These are phyloP conservation scores for Microcebus jonahi DNA, from an alignment of 2,113 vertebrate species.

Conservation along the genomic window DNA sequence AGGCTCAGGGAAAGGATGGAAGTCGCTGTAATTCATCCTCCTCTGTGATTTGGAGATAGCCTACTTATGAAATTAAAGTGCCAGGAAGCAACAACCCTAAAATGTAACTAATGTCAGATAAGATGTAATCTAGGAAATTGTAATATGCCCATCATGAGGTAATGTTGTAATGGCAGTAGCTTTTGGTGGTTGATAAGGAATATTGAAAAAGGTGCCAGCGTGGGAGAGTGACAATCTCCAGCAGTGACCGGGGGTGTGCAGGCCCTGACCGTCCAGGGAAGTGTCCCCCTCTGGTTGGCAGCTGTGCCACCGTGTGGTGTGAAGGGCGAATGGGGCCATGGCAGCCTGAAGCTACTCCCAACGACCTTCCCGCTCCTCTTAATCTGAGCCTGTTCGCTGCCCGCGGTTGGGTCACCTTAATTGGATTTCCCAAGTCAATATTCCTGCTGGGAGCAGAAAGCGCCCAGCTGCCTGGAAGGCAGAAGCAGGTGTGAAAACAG, in stretches of 20 bases:
- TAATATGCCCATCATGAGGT: conserved; percentile 68
- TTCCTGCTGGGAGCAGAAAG: not conserved
- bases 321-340: fast-evolving
- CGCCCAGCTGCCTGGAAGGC: not conserved
- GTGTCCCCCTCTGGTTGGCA: not conserved
- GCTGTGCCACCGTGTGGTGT: not conserved
- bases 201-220: conserved; percentile 44
- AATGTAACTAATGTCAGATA: conserved; percentile 77
- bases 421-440: not conserved
- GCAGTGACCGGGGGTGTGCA: not conserved
- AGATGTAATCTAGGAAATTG: conserved; percentile 77
- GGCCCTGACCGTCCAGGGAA: not conserved
- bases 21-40: conserved; percentile 37
- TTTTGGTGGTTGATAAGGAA: conserved; percentile 68
- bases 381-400: not conserved
- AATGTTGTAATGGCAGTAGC: conserved; percentile 69
- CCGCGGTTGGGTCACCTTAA: not conserved
- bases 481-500: not conserved
- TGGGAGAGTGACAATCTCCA: not conserved
- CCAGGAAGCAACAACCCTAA: conserved; percentile 76
- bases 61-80: conserved; percentile 77
- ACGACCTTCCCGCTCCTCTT: not conserved
- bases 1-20: not conserved
- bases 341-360: not conserved
- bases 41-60: conserved; percentile 72